Conservation (phyloP, 1,140 invertebrate species). For the Nilaparvata lugens region DNA sequence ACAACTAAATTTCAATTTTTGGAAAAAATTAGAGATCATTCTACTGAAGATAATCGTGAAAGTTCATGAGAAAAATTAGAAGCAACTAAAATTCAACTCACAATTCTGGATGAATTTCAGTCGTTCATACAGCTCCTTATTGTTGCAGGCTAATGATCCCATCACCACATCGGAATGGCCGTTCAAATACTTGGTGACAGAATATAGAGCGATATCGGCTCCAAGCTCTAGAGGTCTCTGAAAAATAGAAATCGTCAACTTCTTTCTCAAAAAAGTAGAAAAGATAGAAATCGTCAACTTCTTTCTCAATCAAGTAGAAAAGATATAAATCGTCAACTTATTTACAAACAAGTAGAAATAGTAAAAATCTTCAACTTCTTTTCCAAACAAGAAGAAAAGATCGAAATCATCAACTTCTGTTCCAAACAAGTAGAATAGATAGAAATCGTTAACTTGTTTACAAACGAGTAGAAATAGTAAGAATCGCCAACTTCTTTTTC, state of each 20-base stretch:
- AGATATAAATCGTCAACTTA: background rate
- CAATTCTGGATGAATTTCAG: constrained; percentile 86
- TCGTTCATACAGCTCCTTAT: constrained; percentile 57
- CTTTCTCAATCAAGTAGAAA: constrained; percentile 12
- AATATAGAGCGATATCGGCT: constrained; percentile 88
- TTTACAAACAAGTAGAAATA: too few species aligned
- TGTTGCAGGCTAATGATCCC: constrained; percentile 75
- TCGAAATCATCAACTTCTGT: too few species aligned
- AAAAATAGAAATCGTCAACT: constrained; percentile 27
- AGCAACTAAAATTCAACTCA: constrained; percentile 43
- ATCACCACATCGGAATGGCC: constrained; percentile 97
- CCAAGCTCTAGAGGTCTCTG: constrained; percentile 81
- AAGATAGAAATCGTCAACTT: too few species aligned
- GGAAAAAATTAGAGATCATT: too few species aligned
- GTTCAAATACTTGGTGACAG: constrained; percentile 97
- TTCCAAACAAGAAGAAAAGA: too few species aligned
- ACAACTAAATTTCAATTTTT: too few species aligned
- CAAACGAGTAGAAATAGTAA: too few species aligned
- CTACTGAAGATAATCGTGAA: too few species aligned
- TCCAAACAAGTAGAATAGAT: too few species aligned
- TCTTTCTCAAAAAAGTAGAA: constrained; percentile 9
- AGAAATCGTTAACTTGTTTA: too few species aligned
- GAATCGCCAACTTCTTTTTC: too few species aligned
- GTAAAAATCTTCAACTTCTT: background rate
- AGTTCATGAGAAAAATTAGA: too few species aligned